phyloP scores from a whole-genome alignment of 1,140 invertebrate genomes.

The Macrocentrus cingulum region DNA sequence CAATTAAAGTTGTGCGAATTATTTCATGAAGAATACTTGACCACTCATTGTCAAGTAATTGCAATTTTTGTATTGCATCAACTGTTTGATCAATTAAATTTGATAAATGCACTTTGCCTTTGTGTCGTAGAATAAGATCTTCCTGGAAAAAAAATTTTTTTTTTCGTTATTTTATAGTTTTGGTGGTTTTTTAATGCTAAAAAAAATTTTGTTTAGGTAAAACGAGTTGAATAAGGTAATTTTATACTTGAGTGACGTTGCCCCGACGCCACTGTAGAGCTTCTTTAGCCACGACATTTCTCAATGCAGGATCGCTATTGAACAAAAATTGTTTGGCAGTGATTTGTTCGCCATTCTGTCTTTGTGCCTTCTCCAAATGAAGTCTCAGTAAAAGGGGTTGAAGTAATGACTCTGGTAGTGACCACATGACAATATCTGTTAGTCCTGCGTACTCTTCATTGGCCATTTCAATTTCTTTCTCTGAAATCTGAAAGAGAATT shows the following conservation, averaged over 20 bases:
- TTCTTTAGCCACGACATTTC: constrained; percentile 82
- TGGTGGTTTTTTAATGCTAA: neutral
- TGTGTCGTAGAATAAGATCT: constrained; percentile 69
- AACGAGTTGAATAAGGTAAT: too few species aligned
- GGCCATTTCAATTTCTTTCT: constrained; percentile 68
- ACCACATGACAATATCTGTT: constrained; percentile 75
- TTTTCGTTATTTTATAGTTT: neutral
- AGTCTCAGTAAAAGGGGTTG: constrained; percentile 72
- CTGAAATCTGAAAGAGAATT: constrained; percentile 59
- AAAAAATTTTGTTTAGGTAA: too few species aligned
- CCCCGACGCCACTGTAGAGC: constrained; percentile 78
- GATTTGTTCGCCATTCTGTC: constrained; percentile 53
- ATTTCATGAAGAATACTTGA: constrained; percentile 72
- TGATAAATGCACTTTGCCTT: constrained; percentile 68
- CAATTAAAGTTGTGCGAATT: constrained; percentile 71
- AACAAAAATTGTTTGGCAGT: constrained; percentile 73
- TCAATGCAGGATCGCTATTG: constrained; percentile 72
- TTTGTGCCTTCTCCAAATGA: constrained; percentile 57
- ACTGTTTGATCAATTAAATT: constrained; percentile 70
- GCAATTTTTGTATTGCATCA: constrained; percentile 73
- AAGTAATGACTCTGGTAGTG: constrained; percentile 73
- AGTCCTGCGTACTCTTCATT: constrained; percentile 72
- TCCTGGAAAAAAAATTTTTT: constrained; percentile 60
- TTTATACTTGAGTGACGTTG: constrained; percentile 62
- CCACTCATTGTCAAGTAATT: constrained; percentile 73